Conservation (phyloP, 2,888 invertebrate genomes). For the Drosophila melanocephala region DNA sequence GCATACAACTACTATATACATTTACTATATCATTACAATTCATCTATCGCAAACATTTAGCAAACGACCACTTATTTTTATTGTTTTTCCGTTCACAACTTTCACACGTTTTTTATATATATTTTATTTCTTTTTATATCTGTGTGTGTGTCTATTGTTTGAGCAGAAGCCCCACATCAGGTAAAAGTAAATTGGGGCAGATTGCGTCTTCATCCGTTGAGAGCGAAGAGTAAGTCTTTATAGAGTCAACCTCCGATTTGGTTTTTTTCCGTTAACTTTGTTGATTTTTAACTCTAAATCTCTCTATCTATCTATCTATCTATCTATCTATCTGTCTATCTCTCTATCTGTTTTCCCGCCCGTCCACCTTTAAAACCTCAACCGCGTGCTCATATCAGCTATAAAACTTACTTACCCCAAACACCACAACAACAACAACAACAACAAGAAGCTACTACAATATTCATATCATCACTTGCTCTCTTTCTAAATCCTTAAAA, state of each 20-base stretch:
- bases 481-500: constrained; percentile 11
- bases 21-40: constrained; percentile 28
- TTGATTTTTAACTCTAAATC: constrained; percentile 69
- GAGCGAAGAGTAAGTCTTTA: constrained; percentile 84
- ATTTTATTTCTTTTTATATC: constrained; percentile 70
- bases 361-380: constrained; percentile 30
- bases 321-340: constrained; percentile 45
- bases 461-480: constrained; percentile 30
- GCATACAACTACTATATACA: constrained; percentile 24
- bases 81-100: constrained; percentile 42
- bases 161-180: constrained; percentile 83
- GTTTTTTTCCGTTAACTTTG: constrained; percentile 68
- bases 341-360: constrained; percentile 30
- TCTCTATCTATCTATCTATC: constrained; percentile 40
- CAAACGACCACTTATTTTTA: constrained; percentile 38
- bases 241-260: constrained; percentile 68
- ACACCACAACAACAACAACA: constrained; percentile 12
- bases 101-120: constrained; percentile 55
- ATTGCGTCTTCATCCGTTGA: constrained; percentile 83
- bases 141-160: constrained; percentile 65
- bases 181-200: constrained; percentile 83
- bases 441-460: constrained; percentile 6
- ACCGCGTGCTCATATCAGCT: constrained; percentile 45
- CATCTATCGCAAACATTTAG: constrained; percentile 27
- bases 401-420: constrained; percentile 25